Base-by-base conservation (phyloP, 2,888 invertebrate genomes). In the Orthonevra nobilis region DNA sequence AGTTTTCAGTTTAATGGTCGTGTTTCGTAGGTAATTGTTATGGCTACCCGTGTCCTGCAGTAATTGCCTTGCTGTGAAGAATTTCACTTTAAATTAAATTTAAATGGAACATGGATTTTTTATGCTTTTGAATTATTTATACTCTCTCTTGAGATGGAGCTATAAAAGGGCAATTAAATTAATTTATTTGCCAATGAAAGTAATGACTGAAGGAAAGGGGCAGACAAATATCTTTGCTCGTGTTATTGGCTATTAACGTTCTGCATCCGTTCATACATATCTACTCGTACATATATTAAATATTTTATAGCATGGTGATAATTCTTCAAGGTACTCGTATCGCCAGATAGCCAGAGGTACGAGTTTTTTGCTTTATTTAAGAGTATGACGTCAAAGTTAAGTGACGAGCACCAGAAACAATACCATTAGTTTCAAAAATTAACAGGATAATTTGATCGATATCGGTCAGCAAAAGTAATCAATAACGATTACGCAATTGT, bases 81-180 rank as follows among this genome's bases (percentile, higher is more conserved):
- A 66, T 56, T 56, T 66, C 56, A 46, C 46, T 66, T 56, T 20
- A 56, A 66, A 26, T 56, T 7, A 66, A 56, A 38, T 56, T 56
- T 44, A 48, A 66, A 38, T 38, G 46, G 38, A 66, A 66, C 56
- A 66, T 36, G 54, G 40, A 28, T 44, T 56, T 66, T 52, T 68
- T 68, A 48, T 46, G 26, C 20, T 20, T 48, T 52, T 68, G 36
- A 56, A 68, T 68, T 56, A 46, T 58, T 68, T 52, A 52, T 52
- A 34, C 23, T 42, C 17, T 44, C n/a, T 1, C 12, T 23, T 6
- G 14, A 34, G 34, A 64, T 52, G 52, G 42, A 36, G 46, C 44
- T 17, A 60, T 60, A 60, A 46, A 60, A 60, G 34, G 12, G 34
- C 64, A 52, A 64, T 64, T 52, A 64, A 64, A 52, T 52, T 23